A percentile compares a stretch with the other conserved stretches of the same genome.
Evolutionary conservation across 1,140 invertebrate species (phyloP).

Genomic region (Megathymus violae): DNA sequence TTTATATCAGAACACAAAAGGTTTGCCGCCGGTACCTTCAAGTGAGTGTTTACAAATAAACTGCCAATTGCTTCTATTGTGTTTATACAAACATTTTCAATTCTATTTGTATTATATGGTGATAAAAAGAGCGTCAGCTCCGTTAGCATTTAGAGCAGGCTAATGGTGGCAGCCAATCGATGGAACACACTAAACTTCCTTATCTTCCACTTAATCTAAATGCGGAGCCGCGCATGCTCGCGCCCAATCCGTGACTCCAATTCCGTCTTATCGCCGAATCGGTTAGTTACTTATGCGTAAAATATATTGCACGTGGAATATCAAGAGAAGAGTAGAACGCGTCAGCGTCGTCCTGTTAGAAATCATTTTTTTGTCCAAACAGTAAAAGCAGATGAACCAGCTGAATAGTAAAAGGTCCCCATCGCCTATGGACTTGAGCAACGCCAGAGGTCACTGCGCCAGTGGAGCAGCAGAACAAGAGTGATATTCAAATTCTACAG

Average conservation of each 20-base stretch:
- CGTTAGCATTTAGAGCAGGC: constrained; percentile 29
- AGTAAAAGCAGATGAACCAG: too few species aligned
- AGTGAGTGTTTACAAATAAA: neutral
- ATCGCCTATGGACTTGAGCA: too few species aligned
- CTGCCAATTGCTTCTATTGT: neutral
- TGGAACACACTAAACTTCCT: constrained; percentile 34
- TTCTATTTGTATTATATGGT: neutral
- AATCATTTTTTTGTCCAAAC: too few species aligned
- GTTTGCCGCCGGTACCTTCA: neutral
- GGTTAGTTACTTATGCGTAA: constrained; percentile 26
- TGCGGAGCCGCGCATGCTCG: constrained; percentile 28
- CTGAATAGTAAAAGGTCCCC: too few species aligned
- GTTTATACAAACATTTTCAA: neutral
- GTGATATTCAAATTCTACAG: too few species aligned
- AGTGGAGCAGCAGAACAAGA: too few species aligned
- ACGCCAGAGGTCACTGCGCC: too few species aligned
- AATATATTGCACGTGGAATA: constrained; percentile 22
- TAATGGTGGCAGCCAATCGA: constrained; percentile 28
- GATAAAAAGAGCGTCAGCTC: neutral
- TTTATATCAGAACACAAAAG: neutral
- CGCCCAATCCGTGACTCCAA: constrained; percentile 24
- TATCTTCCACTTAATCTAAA: constrained; percentile 44
- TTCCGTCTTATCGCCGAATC: constrained; percentile 26
- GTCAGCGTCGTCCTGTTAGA: neutral
- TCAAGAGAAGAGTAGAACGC: constrained; percentile 4